Evolutionary conservation across 2,113 vertebrate genomes (phyloP), one percentile per base, ranked within the genome.

Genomic region (Bostrychus sinensis): DNA sequence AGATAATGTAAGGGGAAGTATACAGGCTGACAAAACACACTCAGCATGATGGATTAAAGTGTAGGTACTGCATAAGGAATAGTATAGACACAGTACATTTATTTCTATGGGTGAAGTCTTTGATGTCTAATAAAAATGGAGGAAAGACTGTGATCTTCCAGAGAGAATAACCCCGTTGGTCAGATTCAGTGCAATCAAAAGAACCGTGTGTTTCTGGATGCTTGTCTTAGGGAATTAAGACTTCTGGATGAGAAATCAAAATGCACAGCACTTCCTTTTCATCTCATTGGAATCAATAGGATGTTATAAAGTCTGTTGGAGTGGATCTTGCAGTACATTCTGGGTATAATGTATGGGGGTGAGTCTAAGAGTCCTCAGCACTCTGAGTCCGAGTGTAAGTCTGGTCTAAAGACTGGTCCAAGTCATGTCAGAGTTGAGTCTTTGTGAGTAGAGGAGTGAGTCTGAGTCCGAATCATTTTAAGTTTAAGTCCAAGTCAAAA

Each of bases 261-360:
- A 81, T 72, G 70, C 73, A 82, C 80, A 81, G 82, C 58, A 63
- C 69, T 72, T 84, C 60, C 83, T 86, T 55, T 88, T 88, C 78
- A 90, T 87, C 86, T 82, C 64, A 61, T 70, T 71, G 55, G 72
- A 87, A 85, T 89, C 80, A n/a, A 81, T 82, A 75, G 64, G 66
- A 70, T 83, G 79, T 75, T 81, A 83, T 72, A 71, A 84, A 79
- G 61, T 73, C 72, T 84, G 75, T 82, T 60, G 32, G 74, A 70
- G 72, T 43, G 39, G 75, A 56, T 70, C 72, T 75, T 5, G 45
- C 56, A 56, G 68, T 16, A 12, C 68, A 17, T 59, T 59, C 50
- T 70, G 62, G 48, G 65, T 38, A 53, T 59, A 73, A 72, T 84
- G 65, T 14, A 41, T 55, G 50, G 46, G 48, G 28, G 6, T 17